Base-by-base conservation (phyloP, 2,888 invertebrate species). In the Caenorhabditis imperialis region DNA sequence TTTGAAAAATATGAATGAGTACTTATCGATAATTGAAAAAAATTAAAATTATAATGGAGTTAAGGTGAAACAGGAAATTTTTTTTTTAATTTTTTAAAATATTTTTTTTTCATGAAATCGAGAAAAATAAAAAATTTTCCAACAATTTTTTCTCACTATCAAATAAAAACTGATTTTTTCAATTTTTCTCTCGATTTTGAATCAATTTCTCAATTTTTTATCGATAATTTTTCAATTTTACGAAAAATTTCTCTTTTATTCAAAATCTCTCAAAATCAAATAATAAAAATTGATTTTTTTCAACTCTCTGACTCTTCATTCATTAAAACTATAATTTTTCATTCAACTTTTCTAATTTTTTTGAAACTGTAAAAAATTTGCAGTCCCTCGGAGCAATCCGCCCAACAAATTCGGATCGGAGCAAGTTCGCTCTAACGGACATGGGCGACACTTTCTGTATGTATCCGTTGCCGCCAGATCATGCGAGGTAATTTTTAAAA, bases 391-490 rank as follows among this genome's bases (percentile, higher is more conserved):
- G 72, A 5, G 80, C 80, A 7, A 71, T 80, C 16, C 54, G 60
- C 4, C 69, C 63, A 16, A 30, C 42, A 2, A 58, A 55, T 16
- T 71, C 70, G 27, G 55, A 69, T 4, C 25, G 35, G 3, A 60
- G 50, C 20, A 63, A 55, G 18, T 63, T 71, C 16, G 42, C 35
- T 14, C 48, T 79, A 10, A 81, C 81, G 0, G 77, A 78, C 10
- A 54, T 65, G 54, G 81, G 81, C 23, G 54, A 72, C 25, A 54
- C 22, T 0, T 65, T 79, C 47, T 58, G 62, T 16, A 73, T 63
- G 67, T 81, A 75, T 55, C 81, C 81, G 22, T 20, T 81, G 10
- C 25, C 74, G 6, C 81, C 81, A 10, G 78, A 77, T 33, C 81
- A 79, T 45, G 73, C 78, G 1, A 75, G 75, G 77, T 77, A 30